Base-by-base conservation (phyloP, 2,888 invertebrate species). In the Spilosoma lubricipeda region DNA sequence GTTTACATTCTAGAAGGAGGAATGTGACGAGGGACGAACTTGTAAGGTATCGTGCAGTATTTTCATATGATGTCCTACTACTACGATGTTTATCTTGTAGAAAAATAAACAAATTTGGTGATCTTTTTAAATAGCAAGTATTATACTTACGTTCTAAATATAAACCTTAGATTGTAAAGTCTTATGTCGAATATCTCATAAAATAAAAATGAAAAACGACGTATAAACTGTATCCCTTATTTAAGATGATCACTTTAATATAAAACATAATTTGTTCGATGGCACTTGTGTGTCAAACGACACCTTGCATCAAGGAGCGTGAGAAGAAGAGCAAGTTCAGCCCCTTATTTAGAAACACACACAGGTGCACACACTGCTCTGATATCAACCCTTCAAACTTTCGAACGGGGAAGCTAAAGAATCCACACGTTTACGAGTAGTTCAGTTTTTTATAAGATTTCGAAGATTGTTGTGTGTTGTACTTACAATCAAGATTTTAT, bases 251-350 rank as follows among this genome's bases (percentile, higher is more conserved):
- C 64, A 52, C 65, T 64, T 65, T 39, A 70, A 67, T 45, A 67
- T 71, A 45, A 59, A 33, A 52, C 23, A 71, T 69, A 71, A 71
- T 66, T 71, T 73, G 48, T 63, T 73, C 66, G 83, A 77, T 80
- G 75, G 72, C 85, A 84, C 84, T 86, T 84, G 85, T 85, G 84
- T 79, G 77, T 83, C 76, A 81, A 80, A 77, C 67, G 83, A 82
- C 87, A 88, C 88, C 87, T 87, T 88, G 87, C 77, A 42, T 64
- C 39, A 45, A 79, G 76, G 84, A 89, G 86, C 91, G 90, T 91
- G 91, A 90, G 91, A 91, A 91, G 88, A 90, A 90, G 87, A 84
- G 83, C 83, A 84, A 84, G 85, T 85, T 85, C 86, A 89, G 85
- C 90, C 91, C 89, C 88, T 88, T 82, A 86, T 89, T 86, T 88